phyloP scores from a whole-genome alignment of 2,797 vertebrate genomes.

The Helostoma temminkii region DNA sequence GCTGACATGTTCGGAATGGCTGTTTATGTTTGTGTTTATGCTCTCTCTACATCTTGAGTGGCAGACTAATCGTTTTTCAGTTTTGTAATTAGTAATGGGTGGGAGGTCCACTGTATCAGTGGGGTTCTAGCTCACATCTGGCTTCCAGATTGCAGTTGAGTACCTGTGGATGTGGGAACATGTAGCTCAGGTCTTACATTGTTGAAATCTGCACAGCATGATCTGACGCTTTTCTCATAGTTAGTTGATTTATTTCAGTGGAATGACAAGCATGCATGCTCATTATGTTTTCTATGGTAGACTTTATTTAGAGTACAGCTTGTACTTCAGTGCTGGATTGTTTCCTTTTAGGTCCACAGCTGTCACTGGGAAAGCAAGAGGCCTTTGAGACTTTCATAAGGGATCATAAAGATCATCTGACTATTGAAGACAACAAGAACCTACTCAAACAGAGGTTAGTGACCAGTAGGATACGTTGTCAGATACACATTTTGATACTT shows the following conservation, averaged over 20 bases:
- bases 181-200: constrained; percentile 26
- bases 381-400: constrained; percentile 92
- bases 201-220: constrained; percentile 28
- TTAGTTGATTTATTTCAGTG: constrained; percentile 22
- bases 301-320: neutral
- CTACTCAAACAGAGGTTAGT: constrained; percentile 91
- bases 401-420: constrained; percentile 87
- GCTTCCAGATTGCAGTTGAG: constrained; percentile 60
- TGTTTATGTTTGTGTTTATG: constrained; percentile 69
- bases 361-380: constrained; percentile 90
- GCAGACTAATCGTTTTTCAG: constrained; percentile 39
- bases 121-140: constrained; percentile 62
- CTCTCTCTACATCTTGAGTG: constrained; percentile 41
- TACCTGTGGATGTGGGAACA: constrained; percentile 60
- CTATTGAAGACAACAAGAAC: constrained; percentile 90
- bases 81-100: constrained; percentile 50
- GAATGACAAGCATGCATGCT: constrained; percentile 18
- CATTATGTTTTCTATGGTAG: constrained; percentile 6
- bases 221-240: constrained; percentile 28
- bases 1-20: constrained; percentile 50
- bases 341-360: constrained; percentile 72
- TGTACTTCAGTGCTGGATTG: constrained; percentile 1
- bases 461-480: neutral
- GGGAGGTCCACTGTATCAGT: constrained; percentile 50
- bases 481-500: neutral